Conservation (phyloP, 2,888 invertebrate genomes). For the Gastracanthus pulcherrimus region DNA sequence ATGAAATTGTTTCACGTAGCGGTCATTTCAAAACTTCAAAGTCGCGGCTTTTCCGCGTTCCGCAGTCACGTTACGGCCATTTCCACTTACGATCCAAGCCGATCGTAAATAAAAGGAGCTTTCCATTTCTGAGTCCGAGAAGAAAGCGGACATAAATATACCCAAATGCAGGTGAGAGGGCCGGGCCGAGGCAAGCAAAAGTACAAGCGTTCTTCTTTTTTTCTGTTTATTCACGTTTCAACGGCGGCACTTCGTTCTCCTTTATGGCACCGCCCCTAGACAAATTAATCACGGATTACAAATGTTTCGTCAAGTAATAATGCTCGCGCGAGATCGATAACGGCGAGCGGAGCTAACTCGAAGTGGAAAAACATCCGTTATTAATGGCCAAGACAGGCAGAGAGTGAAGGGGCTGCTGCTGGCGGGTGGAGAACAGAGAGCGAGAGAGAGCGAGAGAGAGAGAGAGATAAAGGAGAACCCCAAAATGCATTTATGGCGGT, state of each 20-base stretch:
- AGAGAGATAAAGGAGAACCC: constrained; percentile 37
- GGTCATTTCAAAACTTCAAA: constrained; percentile 35
- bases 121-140: constrained; percentile 1
- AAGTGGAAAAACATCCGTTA: constrained; percentile 55
- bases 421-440: too few relatives aligned
- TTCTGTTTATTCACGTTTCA: not conserved
- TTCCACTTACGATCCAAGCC: constrained; percentile 38
- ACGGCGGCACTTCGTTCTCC: not conserved
- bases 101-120: constrained; percentile 54
- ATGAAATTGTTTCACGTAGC: constrained; percentile 45
- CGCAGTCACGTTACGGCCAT: constrained; percentile 38
- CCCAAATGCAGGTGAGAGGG: too few relatives aligned
- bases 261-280: not conserved
- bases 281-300: constrained; percentile 27
- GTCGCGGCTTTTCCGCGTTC: constrained; percentile 16
- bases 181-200: too few relatives aligned
- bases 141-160: constrained; percentile 20
- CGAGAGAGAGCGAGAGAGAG: not conserved
- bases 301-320: constrained; percentile 29
- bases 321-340: constrained; percentile 13
- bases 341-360: not conserved
- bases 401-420: not conserved
- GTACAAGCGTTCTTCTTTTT: too few relatives aligned
- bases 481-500: constrained; percentile 64
- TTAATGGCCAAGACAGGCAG: constrained; percentile 47